phyloP scores from a whole-genome alignment of 1,140 invertebrate species.

The Nasonia vitripennis region DNA sequence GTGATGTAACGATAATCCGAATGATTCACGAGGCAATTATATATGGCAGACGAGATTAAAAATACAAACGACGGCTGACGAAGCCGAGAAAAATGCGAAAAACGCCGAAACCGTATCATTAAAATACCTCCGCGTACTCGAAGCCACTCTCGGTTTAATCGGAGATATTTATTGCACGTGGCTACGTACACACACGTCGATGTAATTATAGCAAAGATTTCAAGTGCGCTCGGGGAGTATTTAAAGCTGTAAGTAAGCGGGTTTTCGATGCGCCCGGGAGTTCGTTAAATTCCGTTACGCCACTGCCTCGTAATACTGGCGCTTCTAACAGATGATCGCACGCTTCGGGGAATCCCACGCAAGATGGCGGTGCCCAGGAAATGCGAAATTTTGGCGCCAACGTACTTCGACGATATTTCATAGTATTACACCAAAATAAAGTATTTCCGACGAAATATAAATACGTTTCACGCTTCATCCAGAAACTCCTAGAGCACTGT shows the following conservation, averaged over 20 bases:
- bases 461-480: too few relatives aligned
- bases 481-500: too few relatives aligned
- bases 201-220: not conserved
- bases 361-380: not conserved
- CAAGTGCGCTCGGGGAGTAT: not conserved
- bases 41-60: not conserved
- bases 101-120: not conserved
- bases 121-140: not conserved
- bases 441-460: too few relatives aligned
- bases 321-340: slow-evolving; percentile 8
- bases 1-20: not conserved
- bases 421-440: too few relatives aligned
- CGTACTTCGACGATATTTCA: not conserved
- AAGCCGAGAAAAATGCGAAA: not conserved
- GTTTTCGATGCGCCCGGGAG: not conserved
- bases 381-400: not conserved
- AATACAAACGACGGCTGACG: not conserved
- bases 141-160: not conserved
- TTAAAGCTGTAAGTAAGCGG: not conserved
- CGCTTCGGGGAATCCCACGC: not conserved
- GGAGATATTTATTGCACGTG: not conserved
- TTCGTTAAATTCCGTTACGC: not conserved
- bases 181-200: not conserved
- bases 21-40: not conserved
- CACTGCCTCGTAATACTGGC: not conserved